A percentile compares a stretch with the other conserved stretches of the same genome.
Evolutionary conservation across 2,888 invertebrate genomes (phyloP).

Genomic region (Patella caerulea): DNA sequence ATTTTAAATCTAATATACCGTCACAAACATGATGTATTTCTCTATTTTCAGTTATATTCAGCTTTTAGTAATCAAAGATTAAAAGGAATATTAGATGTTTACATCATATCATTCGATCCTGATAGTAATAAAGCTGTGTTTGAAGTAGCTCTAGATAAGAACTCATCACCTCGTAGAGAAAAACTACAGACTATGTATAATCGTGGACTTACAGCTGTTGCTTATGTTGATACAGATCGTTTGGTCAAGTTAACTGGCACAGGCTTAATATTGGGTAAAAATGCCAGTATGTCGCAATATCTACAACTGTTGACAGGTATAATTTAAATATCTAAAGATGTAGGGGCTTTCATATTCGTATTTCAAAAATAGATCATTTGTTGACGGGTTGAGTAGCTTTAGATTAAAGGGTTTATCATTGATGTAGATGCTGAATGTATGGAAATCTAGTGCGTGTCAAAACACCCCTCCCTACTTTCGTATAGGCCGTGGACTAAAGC

Average conservation of each 20-base stretch:
- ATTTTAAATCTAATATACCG: too few species aligned
- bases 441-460: too few species aligned
- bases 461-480: too few species aligned
- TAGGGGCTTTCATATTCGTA: too few species aligned
- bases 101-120: constrained; percentile 20
- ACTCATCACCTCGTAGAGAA: constrained; percentile 24
- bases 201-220: constrained; percentile 21
- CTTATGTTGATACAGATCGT: constrained; percentile 26
- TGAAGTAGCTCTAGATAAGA: constrained; percentile 30
- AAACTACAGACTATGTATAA: constrained; percentile 27
- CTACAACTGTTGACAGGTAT: constrained; percentile 26
- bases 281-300: constrained; percentile 26
- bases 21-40: too few species aligned
- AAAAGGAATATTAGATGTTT: constrained; percentile 25
- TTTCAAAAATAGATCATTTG: too few species aligned
- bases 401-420: too few species aligned
- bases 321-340: neutral
- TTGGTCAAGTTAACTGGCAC: constrained; percentile 28
- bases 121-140: constrained; percentile 23
- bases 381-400: too few species aligned
- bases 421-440: too few species aligned
- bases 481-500: too few species aligned
- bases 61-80: constrained; percentile 23
- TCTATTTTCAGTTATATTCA: constrained; percentile 21
- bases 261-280: constrained; percentile 25